Evolutionary conservation across 2,888 invertebrate genomes (phyloP).

Genomic region (Athetis lepigone): DNA sequence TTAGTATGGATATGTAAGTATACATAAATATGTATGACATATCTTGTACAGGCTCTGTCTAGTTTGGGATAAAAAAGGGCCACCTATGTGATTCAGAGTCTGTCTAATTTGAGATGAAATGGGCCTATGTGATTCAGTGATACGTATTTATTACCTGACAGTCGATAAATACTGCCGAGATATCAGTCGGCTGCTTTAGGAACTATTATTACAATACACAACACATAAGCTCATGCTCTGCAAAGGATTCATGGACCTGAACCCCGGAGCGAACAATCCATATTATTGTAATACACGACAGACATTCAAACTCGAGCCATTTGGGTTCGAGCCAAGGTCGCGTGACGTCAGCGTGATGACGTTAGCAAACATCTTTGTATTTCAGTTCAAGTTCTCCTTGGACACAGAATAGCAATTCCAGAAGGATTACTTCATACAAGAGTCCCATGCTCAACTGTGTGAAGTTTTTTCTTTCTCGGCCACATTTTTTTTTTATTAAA

Average conservation of each 20-base stretch:
- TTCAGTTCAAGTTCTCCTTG: constrained; percentile 35
- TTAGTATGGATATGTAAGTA: no score
- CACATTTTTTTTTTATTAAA: no score
- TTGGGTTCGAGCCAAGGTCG: constrained; percentile 68
- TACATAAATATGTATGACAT: no score
- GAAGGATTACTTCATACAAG: background rate
- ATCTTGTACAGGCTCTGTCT: no score
- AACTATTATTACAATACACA: background rate
- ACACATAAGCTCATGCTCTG: background rate
- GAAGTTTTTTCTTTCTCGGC: no score
- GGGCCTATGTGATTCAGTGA: no score
- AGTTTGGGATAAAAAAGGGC: no score
- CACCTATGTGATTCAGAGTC: no score
- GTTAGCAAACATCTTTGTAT: constrained; percentile 57
- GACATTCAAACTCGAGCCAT: constrained; percentile 48
- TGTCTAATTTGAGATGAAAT: no score
- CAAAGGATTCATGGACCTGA: constrained; percentile 14
- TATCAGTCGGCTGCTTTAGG: background rate
- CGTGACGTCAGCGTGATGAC: constrained; percentile 68
- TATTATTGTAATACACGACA: constrained; percentile 57
- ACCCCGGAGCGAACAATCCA: constrained; percentile 42
- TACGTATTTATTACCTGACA: no score
- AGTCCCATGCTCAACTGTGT: no score
- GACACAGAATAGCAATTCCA: constrained; percentile 3
- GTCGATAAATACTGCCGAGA: no score